These are phyloP conservation scores for Pelvicachromis taeniatus DNA, from an alignment of 2,113 vertebrate species.

Conservation along the genomic window DNA sequence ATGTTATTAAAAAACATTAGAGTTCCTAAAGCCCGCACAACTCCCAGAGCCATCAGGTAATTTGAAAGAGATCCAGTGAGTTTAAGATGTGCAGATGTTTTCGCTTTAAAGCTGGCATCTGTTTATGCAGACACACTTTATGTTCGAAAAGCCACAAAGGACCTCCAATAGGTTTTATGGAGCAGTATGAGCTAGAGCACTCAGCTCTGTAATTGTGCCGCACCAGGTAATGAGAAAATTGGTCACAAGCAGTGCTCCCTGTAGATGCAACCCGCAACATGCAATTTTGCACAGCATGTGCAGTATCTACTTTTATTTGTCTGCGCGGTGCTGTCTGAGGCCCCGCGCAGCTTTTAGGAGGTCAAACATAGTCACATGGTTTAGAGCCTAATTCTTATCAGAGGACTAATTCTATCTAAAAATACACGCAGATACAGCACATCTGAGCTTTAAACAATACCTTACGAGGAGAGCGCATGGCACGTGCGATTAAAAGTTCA, in stretches of 20 bases:
- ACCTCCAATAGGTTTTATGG: conserved; percentile 73
- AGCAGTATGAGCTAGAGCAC: conserved; percentile 63
- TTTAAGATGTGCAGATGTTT: conserved; percentile 80
- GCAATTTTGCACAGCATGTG: conserved; percentile 61
- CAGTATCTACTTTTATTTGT: conserved; percentile 37
- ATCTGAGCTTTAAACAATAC: background rate
- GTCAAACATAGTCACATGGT: conserved; percentile 16
- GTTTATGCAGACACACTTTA: conserved; percentile 75
- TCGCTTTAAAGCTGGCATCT: conserved; percentile 75
- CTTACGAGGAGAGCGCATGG: background rate
- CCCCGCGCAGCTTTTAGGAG: conserved; percentile 20
- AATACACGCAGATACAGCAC: background rate
- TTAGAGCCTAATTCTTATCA: conserved; percentile 1
- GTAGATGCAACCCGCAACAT: conserved; percentile 59
- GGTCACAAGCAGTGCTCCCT: conserved; percentile 66
- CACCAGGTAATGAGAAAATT: conserved; percentile 72
- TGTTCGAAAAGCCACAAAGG: conserved; percentile 71
- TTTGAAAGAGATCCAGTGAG: conserved; percentile 72
- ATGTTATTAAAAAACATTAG: conserved; percentile 69
- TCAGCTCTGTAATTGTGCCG: conserved; percentile 74
- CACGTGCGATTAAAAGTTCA: background rate
- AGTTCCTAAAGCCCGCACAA: conserved; percentile 45
- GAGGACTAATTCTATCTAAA: conserved; percentile 7
- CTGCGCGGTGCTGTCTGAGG: background rate
- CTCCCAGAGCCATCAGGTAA: conserved; percentile 74